Evolutionary conservation across 2,113 vertebrate genomes (phyloP), one percentile per base, ranked within the genome.

Genomic region (Mesitornis unicolor): DNA sequence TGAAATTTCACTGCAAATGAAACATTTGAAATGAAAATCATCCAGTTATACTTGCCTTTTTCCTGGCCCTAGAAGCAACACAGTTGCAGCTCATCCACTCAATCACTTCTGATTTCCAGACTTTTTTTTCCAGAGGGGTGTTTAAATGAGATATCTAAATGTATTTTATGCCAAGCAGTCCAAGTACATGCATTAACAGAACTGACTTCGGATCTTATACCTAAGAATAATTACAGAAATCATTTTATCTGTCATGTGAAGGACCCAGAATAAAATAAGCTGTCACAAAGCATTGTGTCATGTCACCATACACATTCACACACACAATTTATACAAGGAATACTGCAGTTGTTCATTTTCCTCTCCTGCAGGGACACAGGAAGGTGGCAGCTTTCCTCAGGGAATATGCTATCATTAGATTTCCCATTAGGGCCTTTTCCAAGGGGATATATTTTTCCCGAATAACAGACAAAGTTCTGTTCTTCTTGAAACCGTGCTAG

Each of bases 181-280:
- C 59, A 82, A 89, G 67, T 67, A 69, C 36, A 47, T 54, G 33
- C 25, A 80, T 71, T 76, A 96, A 94, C 38, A 92, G 74, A 89
- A 75, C 42, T 57, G 80, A 95, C 67, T 90, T 53, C 60, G 42
- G 33, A 60, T 96, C 75, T 87, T 85, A 50, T 75, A 84, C n/a
- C 77, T 84, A 90, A 91, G 87, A 96, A 95, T 93, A 95, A 96
- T 96, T 95, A 96, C 70, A 93, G 84, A 95, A 96, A 95, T 96
- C 40, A 95, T 95, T 92, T 94, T 59, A 56, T 84, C 80, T 92
- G 93, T 92, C 96, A 95, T 93, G 42, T 95, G 95, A 95, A 93
- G 86, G 28, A 80, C 64, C 76, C 86, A 63, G 82, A 95, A 94
- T 76, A 95, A 97, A 93, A 94, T 7, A 26, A 94, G 35, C 87